These are phyloP conservation scores for Calycopis cecrops DNA, from an alignment of 1,140 invertebrate genomes.

Conservation along the genomic window DNA sequence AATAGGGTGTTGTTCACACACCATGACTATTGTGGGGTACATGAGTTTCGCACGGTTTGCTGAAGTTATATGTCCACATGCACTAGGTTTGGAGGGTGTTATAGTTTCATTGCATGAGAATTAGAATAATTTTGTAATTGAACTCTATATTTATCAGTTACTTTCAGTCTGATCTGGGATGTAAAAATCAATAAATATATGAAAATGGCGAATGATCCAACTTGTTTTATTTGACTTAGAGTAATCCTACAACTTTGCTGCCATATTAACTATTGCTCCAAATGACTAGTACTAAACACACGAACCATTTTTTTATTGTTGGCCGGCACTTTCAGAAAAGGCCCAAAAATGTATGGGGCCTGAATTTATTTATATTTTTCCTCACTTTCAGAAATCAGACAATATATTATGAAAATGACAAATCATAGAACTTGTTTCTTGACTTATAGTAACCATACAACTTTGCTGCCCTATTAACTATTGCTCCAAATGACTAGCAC, in stretches of 20 bases:
- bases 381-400: constrained; percentile 11
- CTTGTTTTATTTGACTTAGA: constrained; percentile 1
- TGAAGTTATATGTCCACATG: constrained; percentile 11
- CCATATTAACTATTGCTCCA: constrained; percentile 11
- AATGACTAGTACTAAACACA: too few relatives aligned
- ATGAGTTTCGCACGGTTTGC: constrained; percentile 13
- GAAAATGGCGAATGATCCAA: constrained; percentile 1
- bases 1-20: too few relatives aligned
- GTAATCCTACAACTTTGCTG: constrained; percentile 4
- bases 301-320: too few relatives aligned
- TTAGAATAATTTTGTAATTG: constrained; percentile 12
- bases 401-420: constrained; percentile 10
- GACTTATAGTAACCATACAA: constrained; percentile 11
- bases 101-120: constrained; percentile 13
- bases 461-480: constrained; percentile 9
- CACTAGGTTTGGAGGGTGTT: constrained; percentile 11
- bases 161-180: too few relatives aligned
- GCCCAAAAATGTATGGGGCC: too few relatives aligned
- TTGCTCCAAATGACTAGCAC: too few relatives aligned
- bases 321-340: too few relatives aligned
- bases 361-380: constrained; percentile 9
- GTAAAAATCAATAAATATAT: constrained; percentile 13
- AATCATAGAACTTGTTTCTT: constrained; percentile 2
- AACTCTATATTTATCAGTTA: constrained; percentile 10
- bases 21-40: constrained; percentile 13